Evolutionary conservation across 1,140 invertebrate genomes (phyloP).

Genomic region (Diuraphis noxia): DNA sequence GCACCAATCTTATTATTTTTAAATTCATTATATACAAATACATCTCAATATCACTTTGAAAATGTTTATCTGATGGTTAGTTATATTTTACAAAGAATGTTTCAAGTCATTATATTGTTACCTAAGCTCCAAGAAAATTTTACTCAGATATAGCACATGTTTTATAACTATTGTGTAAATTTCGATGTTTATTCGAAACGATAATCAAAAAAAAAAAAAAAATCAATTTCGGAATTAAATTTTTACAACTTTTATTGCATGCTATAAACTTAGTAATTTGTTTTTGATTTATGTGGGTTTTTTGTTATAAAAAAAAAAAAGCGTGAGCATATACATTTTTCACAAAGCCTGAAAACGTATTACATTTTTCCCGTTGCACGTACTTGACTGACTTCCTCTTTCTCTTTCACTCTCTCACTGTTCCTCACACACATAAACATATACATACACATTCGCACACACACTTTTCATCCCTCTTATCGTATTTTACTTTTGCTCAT

Average conservation of each 20-base stretch:
- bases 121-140: background rate
- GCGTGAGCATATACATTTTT: background rate
- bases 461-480: background rate
- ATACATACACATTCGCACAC: background rate
- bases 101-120: background rate
- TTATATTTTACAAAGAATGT: background rate
- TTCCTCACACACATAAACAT: background rate
- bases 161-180: constrained; percentile 1
- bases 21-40: background rate
- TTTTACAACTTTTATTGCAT: constrained; percentile 14
- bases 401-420: background rate
- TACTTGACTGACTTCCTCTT: constrained; percentile 9
- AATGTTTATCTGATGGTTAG: background rate
- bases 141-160: background rate
- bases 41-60: background rate
- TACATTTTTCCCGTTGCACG: background rate
- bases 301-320: background rate
- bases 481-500: background rate
- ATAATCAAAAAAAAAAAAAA: background rate
- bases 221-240: constrained; percentile 18
- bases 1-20: background rate
- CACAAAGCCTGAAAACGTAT: background rate
- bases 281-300: constrained; percentile 39
- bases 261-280: constrained; percentile 19
- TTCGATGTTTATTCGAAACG: background rate